Evolutionary conservation across 2,797 vertebrate genomes (phyloP).

Genomic region (Chaetodon trifasciatus): DNA sequence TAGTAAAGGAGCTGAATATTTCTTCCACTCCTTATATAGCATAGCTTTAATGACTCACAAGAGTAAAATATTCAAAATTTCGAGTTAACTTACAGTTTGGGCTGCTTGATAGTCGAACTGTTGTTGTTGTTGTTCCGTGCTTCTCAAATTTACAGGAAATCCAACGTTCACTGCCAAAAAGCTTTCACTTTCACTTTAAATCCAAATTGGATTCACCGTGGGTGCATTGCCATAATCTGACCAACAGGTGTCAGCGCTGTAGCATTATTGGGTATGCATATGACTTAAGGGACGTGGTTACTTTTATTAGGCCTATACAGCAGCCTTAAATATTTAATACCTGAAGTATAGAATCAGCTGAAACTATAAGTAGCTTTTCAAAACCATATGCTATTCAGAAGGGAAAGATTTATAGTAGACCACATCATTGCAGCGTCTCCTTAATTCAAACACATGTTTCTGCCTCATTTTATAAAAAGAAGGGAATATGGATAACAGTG

Average conservation of each 20-base stretch:
- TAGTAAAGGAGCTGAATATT: neutral
- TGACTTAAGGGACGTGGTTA: neutral
- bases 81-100: constrained; percentile 11
- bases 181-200: constrained; percentile 56
- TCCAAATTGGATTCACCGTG: fast-evolving
- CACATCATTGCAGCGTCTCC: neutral
- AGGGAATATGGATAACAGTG: neutral
- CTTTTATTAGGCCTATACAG: fast-evolving
- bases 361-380: neutral
- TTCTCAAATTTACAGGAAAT: neutral
- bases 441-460: neutral
- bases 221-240: neutral
- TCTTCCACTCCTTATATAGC: neutral
- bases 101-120: neutral
- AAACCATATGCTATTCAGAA: neutral
- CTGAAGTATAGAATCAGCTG: neutral
- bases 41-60: neutral
- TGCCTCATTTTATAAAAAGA: neutral
- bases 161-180: fast-evolving
- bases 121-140: neutral
- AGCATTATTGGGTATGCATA: fast-evolving
- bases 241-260: constrained; percentile 59
- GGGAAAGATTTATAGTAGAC: neutral
- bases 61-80: neutral
- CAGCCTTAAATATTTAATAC: neutral